Conservation (phyloP, 1,140 invertebrate species). For the Trichonephila inaurata region DNA sequence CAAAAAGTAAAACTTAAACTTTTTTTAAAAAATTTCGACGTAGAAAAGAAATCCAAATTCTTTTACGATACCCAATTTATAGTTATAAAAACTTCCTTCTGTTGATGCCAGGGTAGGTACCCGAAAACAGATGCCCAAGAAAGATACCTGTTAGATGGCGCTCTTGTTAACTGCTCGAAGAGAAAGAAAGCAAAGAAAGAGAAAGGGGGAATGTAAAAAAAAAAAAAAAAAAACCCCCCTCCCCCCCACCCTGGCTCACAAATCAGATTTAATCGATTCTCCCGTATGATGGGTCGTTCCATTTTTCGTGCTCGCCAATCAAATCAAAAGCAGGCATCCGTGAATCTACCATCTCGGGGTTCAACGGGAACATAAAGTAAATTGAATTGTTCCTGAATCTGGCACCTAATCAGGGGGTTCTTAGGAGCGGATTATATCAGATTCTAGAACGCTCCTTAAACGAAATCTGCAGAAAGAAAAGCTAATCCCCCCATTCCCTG, state of each 20-base stretch:
- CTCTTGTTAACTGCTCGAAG: not conserved
- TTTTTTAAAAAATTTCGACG: not conserved
- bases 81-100: not conserved
- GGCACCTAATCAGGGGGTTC: constrained; percentile 74
- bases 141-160: not conserved
- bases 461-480: constrained; percentile 70
- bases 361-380: constrained; percentile 74
- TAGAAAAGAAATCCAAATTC: not conserved
- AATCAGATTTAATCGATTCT: constrained; percentile 73
- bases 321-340: constrained; percentile 72
- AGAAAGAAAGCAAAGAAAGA: not conserved
- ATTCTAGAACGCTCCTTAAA: constrained; percentile 72
- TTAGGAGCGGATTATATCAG: constrained; percentile 73
- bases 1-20: not conserved
- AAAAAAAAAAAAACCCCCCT: not conserved
- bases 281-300: constrained; percentile 66
- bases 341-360: constrained; percentile 53
- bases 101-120: not conserved
- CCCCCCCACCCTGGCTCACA: constrained; percentile 14
- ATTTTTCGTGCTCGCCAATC: constrained; percentile 71
- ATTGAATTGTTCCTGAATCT: constrained; percentile 75
- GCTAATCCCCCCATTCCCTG: constrained; percentile 69
- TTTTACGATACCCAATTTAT: not conserved
- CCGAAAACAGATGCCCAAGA: not conserved
- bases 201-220: not conserved